Conservation (phyloP, 2,888 invertebrate genomes). For the Chouioia cunea region DNA sequence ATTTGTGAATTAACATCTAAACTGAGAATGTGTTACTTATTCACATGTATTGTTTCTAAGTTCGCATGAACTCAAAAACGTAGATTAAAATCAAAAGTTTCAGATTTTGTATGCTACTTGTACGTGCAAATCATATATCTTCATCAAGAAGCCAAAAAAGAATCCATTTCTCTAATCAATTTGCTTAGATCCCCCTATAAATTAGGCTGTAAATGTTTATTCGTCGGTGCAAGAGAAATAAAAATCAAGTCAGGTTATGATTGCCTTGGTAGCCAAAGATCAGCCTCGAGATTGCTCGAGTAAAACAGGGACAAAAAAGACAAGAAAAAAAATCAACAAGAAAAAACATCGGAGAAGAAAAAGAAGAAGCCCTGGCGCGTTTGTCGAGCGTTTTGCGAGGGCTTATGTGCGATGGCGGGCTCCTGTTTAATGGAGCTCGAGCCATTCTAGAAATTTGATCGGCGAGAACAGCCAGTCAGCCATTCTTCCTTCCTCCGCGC, state of each 20-base stretch:
- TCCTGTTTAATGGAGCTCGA: slow-evolving; percentile 62
- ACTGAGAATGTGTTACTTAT: too few relatives aligned
- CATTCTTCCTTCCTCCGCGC: slow-evolving; percentile 52
- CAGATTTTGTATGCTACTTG: too few relatives aligned
- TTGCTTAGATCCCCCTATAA: background rate
- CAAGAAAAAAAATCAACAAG: slow-evolving; percentile 39
- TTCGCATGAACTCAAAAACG: too few relatives aligned
- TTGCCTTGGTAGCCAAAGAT: slow-evolving; percentile 27
- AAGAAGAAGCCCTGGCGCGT: slow-evolving; percentile 32
- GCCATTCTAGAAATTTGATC: slow-evolving; percentile 64
- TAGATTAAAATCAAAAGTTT: too few relatives aligned
- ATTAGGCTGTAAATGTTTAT: slow-evolving; percentile 40
- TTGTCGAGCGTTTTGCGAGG: slow-evolving; percentile 55
- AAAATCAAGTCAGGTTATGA: slow-evolving; percentile 28
- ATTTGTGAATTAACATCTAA: too few relatives aligned
- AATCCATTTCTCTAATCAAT: too few relatives aligned
- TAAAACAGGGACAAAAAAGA: slow-evolving; percentile 30
- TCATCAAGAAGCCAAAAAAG: too few relatives aligned
- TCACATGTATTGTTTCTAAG: too few relatives aligned
- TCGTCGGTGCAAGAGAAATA: slow-evolving; percentile 4
- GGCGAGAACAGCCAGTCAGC: slow-evolving; percentile 58
- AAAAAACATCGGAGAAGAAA: background rate
- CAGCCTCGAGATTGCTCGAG: slow-evolving; percentile 17
- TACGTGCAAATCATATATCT: too few relatives aligned
- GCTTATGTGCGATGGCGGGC: slow-evolving; percentile 48